phyloP scores from a whole-genome alignment of 2,888 invertebrate species.

The Macropis europaea region DNA sequence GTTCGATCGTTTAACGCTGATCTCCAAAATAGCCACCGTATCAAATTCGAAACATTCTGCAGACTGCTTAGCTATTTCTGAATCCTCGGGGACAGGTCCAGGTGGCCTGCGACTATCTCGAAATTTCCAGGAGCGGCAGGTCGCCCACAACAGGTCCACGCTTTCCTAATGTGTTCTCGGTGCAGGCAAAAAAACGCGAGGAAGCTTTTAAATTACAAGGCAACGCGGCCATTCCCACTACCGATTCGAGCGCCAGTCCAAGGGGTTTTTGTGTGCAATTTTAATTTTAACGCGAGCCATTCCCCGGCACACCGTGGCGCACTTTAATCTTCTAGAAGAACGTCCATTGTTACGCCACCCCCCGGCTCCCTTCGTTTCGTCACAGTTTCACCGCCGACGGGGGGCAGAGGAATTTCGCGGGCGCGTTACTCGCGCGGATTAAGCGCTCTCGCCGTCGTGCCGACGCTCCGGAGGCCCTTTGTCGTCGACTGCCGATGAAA shows the following conservation, averaged over 20 bases:
- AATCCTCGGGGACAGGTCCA: no score
- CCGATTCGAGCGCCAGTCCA: not conserved
- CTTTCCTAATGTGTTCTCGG: not conserved
- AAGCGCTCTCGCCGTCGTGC: constrained; percentile 43
- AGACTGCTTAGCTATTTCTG: no score
- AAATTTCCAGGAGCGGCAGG: no score
- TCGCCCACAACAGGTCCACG: no score
- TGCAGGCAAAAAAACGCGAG: constrained; percentile 41
- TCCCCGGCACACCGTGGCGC: constrained; percentile 57
- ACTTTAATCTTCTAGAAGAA: constrained; percentile 70
- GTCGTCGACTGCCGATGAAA: constrained; percentile 26
- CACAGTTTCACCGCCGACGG: constrained; percentile 4
- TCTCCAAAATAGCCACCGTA: no score
- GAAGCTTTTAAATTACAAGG: constrained; percentile 64
- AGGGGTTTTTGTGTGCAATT: constrained; percentile 61
- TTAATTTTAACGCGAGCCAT: constrained; percentile 68
- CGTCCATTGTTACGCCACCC: constrained; percentile 58
- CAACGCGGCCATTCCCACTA: constrained; percentile 24
- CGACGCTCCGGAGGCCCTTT: constrained; percentile 23
- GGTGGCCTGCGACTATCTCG: no score
- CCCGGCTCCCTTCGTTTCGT: constrained; percentile 17
- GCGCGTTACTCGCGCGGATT: constrained; percentile 53
- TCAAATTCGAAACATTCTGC: no score
- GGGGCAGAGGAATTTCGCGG: constrained; percentile 28
- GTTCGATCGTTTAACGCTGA: no score